Conservation (phyloP, 1,140 invertebrate species). For the Zaprionus gabonicus region DNA sequence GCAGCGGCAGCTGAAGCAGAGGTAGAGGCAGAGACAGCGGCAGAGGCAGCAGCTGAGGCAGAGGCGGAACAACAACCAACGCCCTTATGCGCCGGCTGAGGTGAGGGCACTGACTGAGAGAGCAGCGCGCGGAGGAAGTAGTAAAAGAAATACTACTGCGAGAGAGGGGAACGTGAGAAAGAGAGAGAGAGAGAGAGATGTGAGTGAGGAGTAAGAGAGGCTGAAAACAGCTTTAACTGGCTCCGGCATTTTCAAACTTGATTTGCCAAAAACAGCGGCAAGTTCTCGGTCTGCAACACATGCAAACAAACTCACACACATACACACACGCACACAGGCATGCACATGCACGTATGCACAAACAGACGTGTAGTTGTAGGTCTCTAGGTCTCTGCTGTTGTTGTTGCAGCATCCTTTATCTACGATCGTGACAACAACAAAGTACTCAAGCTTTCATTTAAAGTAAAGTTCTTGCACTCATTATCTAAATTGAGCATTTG, state of each 20-base stretch:
- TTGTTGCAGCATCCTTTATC: not conserved
- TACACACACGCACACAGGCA: not conserved
- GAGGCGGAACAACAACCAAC: slow-evolving; percentile 5
- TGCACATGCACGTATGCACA: not conserved
- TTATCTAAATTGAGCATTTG: slow-evolving; percentile 1
- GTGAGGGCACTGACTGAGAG: not conserved
- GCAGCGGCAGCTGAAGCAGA: not conserved
- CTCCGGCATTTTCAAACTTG: slow-evolving; percentile 6
- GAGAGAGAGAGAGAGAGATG: not conserved
- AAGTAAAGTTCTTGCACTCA: not conserved
- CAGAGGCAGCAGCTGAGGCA: not conserved
- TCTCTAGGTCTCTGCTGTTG: slow-evolving; percentile 5
- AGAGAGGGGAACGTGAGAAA: not conserved
- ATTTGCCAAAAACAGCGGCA: slow-evolving; percentile 6
- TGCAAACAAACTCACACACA: not conserved
- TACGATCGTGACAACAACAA: slow-evolving; percentile 3
- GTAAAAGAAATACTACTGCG: not conserved
- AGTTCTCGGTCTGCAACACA: slow-evolving; percentile 1
- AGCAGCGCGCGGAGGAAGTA: slow-evolving; percentile 2
- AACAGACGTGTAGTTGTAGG: not conserved
- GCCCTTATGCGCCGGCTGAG: slow-evolving; percentile 1
- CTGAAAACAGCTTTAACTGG: slow-evolving; percentile 1
- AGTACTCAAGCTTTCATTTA: not conserved
- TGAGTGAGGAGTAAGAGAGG: not conserved
- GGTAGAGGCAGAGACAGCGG: not conserved